These are phyloP conservation scores for Priocnemis perturbator DNA, from an alignment of 2,888 invertebrate species.

Conservation along the genomic window DNA sequence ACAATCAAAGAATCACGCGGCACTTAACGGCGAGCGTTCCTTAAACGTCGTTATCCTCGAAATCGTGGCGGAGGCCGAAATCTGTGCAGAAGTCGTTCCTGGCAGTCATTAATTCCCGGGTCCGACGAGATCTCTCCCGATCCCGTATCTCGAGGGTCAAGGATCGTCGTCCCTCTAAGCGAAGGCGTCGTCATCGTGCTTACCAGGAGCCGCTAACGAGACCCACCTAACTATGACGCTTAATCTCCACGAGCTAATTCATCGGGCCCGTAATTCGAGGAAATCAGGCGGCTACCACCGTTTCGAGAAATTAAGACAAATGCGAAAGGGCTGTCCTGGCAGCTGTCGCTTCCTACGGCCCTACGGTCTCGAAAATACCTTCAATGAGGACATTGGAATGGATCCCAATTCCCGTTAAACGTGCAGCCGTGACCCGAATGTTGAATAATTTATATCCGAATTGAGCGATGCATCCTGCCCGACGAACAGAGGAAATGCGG, in stretches of 20 bases:
- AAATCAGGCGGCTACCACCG: constrained; percentile 34
- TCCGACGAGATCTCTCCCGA: constrained; percentile 17
- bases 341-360: constrained; percentile 37
- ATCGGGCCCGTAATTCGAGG: constrained; percentile 40
- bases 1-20: too few relatives aligned
- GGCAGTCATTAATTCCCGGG: too few relatives aligned
- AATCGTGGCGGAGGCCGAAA: too few relatives aligned
- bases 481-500: constrained; percentile 3
- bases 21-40: too few relatives aligned
- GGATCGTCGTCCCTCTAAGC: constrained; percentile 31
- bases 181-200: constrained; percentile 20
- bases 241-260: constrained; percentile 44
- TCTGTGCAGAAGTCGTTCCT: too few relatives aligned
- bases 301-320: constrained; percentile 49
- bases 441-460: constrained; percentile 48
- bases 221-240: constrained; percentile 30
- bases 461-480: constrained; percentile 40
- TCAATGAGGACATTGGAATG: constrained; percentile 36
- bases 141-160: constrained; percentile 27
- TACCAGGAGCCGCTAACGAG: not conserved
- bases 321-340: constrained; percentile 47
- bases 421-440: constrained; percentile 37
- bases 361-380: constrained; percentile 38
- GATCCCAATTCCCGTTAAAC: constrained; percentile 46
- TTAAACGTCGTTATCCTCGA: too few relatives aligned